Base-by-base conservation (phyloP, 2,888 invertebrate genomes). In the Dorcus hopei region DNA sequence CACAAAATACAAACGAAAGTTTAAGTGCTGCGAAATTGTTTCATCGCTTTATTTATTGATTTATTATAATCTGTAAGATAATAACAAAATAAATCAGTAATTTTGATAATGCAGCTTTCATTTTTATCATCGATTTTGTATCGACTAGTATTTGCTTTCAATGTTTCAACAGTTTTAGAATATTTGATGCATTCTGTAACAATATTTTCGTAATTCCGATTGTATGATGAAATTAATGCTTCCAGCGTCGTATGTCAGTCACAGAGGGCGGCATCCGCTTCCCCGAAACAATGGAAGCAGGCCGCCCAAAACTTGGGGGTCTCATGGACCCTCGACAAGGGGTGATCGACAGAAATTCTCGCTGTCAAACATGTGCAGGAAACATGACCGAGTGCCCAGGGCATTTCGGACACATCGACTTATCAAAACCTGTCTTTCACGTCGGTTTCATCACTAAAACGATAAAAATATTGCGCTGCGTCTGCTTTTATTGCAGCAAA, bases 301-400 rank as follows among this genome's bases (percentile, higher is more conserved):
- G 98, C 19, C 88, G 97, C 48, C 98, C 99, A 0, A 99, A 99
- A 77, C 80, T 97, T 61, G 97, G 97, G 0, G 99, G 99, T 38
- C 87, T 99, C 64, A 99, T 99, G 98, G 99, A 99, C 79, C 99
- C 99, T 1, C 84, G 99, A 55, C 98, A 99, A 81, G 99, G 98
- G 70, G 97, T 97, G 59, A 93, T 97, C 45, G 98, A 99, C 77
- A 85, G 97, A 68, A 89, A 87, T 71, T 93, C 96, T 3, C 84
- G 95, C 60, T 97, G 97, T 74, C 95, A 95, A 77, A 97, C 97
- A 0, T 97, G 97, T 77, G 96, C 97, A 61, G 94, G 98, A 48
- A 97, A 95, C 74, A 95, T 97, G 93, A 93, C 95, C 0, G 97
- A 98, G 78, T 99, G 99, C 77, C 97, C 99, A 2, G 99, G 99